phyloP scores from a whole-genome alignment of 2,113 vertebrate species.

The Muscicapa adusta region DNA sequence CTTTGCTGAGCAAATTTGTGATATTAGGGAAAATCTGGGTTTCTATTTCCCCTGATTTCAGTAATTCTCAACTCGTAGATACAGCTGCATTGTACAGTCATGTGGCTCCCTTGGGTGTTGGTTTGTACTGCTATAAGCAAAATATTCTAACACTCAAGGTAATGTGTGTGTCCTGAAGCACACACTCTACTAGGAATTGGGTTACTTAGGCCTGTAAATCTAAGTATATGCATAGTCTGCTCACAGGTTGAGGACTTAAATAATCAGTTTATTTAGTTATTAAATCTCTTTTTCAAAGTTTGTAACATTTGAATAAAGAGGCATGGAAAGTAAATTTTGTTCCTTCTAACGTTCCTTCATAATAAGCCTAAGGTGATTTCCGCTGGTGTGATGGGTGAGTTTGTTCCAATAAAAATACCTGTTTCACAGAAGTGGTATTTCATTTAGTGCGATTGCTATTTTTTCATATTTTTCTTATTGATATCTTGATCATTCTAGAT shows the following conservation, averaged over 20 bases:
- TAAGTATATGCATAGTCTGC: not conserved
- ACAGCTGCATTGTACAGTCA: not conserved
- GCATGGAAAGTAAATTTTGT: not conserved
- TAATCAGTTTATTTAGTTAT: not conserved
- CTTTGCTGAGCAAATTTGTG: not conserved
- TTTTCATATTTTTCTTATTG: not conserved
- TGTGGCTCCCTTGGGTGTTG: not conserved
- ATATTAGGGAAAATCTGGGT: not conserved
- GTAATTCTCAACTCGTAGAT: not conserved
- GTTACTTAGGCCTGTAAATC: not conserved
- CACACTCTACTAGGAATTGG: fast-evolving
- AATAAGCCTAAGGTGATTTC: not conserved
- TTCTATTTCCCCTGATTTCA: not conserved
- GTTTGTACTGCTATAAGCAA: not conserved
- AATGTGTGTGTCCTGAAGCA: not conserved
- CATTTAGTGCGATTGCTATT: not conserved
- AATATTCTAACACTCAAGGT: not conserved
- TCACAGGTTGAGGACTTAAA: not conserved
- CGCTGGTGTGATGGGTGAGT: not conserved
- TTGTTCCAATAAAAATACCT: not conserved
- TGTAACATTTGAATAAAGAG: not conserved
- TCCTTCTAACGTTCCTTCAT: not conserved
- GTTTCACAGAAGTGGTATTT: not conserved
- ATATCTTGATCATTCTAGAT: not conserved
- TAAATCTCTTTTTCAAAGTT: not conserved